Evolutionary conservation across 2,888 invertebrate species (phyloP).

Genomic region (Spilosoma lubricipeda): DNA sequence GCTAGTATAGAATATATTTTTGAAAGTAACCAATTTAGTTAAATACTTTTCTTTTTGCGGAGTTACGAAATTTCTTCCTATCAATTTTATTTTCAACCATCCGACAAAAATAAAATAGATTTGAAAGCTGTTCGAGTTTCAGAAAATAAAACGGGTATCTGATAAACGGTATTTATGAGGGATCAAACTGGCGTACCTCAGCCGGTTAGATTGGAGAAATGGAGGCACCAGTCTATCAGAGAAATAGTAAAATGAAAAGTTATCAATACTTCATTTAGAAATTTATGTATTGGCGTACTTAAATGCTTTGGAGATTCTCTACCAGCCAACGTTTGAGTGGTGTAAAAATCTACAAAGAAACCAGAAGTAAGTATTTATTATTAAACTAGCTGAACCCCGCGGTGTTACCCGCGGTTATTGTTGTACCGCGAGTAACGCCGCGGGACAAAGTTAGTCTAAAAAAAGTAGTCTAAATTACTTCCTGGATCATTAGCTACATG

Average conservation of each 20-base stretch:
- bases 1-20: not conserved
- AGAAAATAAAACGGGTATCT: not conserved
- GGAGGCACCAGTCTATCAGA: not conserved
- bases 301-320: too few species aligned
- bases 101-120: slow-evolving; percentile 13
- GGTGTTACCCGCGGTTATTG: too few species aligned
- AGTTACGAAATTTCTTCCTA: not conserved
- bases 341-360: too few species aligned
- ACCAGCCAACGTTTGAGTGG: too few species aligned
- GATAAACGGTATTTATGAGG: slow-evolving; percentile 5
- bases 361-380: too few species aligned
- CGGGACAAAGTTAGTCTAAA: too few species aligned
- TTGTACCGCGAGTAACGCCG: too few species aligned
- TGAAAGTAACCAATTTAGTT: not conserved
- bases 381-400: too few species aligned
- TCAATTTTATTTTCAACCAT: slow-evolving; percentile 2
- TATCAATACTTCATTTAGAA: not conserved
- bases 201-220: not conserved
- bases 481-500: too few species aligned
- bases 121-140: slow-evolving; percentile 5
- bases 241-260: not conserved
- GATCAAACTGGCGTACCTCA: not conserved
- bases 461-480: too few species aligned
- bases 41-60: not conserved
- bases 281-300: too few species aligned